phyloP scores from a whole-genome alignment of 1,140 invertebrate genomes.

The Drosophila malerkotliana region DNA sequence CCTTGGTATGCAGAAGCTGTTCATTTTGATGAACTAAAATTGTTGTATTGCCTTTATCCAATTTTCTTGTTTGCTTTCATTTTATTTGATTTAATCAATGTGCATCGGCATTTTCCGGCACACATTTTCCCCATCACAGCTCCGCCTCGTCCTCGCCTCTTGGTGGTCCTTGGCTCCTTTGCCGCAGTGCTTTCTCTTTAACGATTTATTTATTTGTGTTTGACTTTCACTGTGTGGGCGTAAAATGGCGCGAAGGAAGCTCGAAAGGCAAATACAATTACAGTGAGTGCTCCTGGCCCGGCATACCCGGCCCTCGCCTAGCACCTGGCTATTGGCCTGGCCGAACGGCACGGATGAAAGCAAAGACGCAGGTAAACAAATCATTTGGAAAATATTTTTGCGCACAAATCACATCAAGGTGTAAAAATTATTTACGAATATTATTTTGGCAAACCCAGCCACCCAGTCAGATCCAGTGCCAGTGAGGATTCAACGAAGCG shows the following conservation, averaged over 20 bases:
- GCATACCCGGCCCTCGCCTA: neutral
- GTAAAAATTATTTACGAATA: slow-evolving; percentile 78
- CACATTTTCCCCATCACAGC: slow-evolving; percentile 20
- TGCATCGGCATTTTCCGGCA: slow-evolving; percentile 40
- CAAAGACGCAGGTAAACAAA: slow-evolving; percentile 78
- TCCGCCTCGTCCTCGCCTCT: neutral
- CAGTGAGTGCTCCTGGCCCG: slow-evolving; percentile 69
- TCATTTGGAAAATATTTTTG: slow-evolving; percentile 79
- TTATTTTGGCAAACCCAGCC: slow-evolving; percentile 59
- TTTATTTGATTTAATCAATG: slow-evolving; percentile 77
- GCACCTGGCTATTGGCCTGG: slow-evolving; percentile 25
- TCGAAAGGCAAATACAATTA: slow-evolving; percentile 78
- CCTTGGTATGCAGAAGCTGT: slow-evolving; percentile 16
- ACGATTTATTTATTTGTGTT: slow-evolving; percentile 75
- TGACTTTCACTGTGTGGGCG: slow-evolving; percentile 68
- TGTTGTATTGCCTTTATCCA: slow-evolving; percentile 61
- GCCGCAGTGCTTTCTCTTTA: slow-evolving; percentile 45
- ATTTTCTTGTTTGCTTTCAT: slow-evolving; percentile 66
- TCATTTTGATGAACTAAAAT: slow-evolving; percentile 31
- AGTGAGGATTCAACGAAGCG: slow-evolving; percentile 25
- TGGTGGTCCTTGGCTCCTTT: slow-evolving; percentile 2
- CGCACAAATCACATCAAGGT: slow-evolving; percentile 76
- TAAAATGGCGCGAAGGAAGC: slow-evolving; percentile 67
- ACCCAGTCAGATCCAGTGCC: neutral
- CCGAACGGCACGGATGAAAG: slow-evolving; percentile 65